Evolutionary conservation across 2,888 invertebrate genomes (phyloP).

Genomic region (Stenotaenia linearis): DNA sequence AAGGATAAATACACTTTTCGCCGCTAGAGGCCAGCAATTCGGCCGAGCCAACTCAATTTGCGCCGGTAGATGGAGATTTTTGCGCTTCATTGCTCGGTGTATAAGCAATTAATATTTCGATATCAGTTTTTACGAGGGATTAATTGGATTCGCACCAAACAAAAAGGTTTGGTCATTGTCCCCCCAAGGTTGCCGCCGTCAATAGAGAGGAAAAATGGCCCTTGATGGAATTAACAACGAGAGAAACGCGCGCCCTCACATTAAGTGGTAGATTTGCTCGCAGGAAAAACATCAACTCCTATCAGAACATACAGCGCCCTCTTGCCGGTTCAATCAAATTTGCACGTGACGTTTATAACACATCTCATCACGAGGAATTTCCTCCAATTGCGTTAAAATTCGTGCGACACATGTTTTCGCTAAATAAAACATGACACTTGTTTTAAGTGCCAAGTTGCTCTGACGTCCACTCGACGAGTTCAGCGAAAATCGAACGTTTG

Average conservation of each 20-base stretch:
- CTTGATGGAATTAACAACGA: background rate
- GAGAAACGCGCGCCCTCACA: background rate
- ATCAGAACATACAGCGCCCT: constrained; percentile 2
- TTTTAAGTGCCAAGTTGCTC: background rate
- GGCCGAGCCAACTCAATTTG: background rate
- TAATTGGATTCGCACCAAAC: background rate
- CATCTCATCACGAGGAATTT: background rate
- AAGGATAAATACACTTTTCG: background rate
- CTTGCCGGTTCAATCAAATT: constrained; percentile 10
- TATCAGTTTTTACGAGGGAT: background rate
- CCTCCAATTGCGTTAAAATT: background rate
- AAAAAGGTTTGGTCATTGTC: background rate
- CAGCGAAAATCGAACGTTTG: background rate
- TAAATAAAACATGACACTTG: constrained; percentile 5
- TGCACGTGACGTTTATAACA: constrained; percentile 17
- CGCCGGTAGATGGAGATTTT: background rate
- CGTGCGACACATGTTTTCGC: constrained; percentile 6
- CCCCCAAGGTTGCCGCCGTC: background rate
- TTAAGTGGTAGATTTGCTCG: background rate
- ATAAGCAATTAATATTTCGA: background rate
- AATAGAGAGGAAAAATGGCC: too few relatives aligned
- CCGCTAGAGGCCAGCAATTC: background rate
- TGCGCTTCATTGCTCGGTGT: background rate
- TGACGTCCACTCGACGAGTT: background rate
- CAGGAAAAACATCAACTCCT: constrained; percentile 18